Evolutionary conservation across 2,113 vertebrate species (phyloP), one percentile per base, ranked within the genome.

Genomic region (Empidonax traillii): DNA sequence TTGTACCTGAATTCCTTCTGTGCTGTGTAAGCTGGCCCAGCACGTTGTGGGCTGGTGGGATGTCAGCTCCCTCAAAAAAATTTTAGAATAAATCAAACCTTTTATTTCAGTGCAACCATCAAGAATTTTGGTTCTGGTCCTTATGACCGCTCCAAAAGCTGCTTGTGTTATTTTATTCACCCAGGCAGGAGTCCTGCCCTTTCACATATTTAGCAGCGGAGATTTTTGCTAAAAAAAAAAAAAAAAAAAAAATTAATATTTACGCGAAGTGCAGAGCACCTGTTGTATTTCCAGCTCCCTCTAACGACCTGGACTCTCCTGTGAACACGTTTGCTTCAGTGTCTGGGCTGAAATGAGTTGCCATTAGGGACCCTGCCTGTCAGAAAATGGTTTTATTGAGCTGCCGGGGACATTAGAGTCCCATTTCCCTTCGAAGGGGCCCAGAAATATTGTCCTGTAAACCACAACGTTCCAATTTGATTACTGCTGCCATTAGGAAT

Each of bases 401-500:
- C 81, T 95, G 90, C 77, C 89, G 68, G n/a, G 83, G 88, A 95
- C 89, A 96, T 94, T 95, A 93, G 93, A 95, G 86, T 97, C 92
- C 97, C 95, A 95, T 97, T 98, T 98, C 88, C 91, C 80, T 55
- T 94, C 92, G 93, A 97, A 96, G 95, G 97, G 94, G 84, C 85
- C 72, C 83, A 97, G 96, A 98, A 97, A 93, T 96, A 94, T 43
- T 69, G 90, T 89, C 85, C 33, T 97, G 91, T 91, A 93, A 85
- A 85, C 85, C 68, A 75, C 96, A 96, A 94, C 82, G 94, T 97
- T 90, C 94, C 94, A 96, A 95, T 96, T 97, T 97, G 95, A 97
- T 96, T 85, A 89, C 79, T 93, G 56, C 86, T 78, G 91, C 82
- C 89, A 63, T 94, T 91, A 92, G 91, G 87, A 91, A 92, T 76